Base-by-base conservation (phyloP, 2,888 invertebrate genomes). In the Dolichopus griseipennis region DNA sequence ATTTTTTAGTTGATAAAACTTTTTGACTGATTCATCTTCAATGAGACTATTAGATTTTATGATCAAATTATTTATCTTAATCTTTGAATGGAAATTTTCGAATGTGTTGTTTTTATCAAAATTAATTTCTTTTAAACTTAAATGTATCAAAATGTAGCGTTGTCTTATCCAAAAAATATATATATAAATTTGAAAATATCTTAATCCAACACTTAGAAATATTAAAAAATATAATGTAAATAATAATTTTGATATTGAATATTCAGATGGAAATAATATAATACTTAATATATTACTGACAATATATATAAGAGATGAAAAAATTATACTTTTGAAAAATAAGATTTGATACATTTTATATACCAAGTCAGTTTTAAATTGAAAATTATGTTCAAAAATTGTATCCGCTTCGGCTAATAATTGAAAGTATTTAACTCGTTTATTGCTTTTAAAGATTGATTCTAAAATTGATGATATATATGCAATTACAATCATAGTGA, bases 21-120 rank as follows among this genome's bases (percentile, higher is more conserved):
- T 9, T 8, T 15, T 33, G 5, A 18, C 27, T 21, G n/a, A 41
- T 1, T 33, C 7, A 15, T 20, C 65, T 52, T 52, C 15, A 65
- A 34, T 33, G 8, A 20, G 37, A 27, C 37, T 65, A 34, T 37
- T n/a, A n/a, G 12, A 37, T 68, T 65, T 62, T 43, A 37, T 12
- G 1, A 22, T 69, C 69, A 69, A 70, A 68, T 72, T 70, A 67
- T 69, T 41, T 67, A 69, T 61, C 64, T 52, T 52, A 52, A 52
- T 52, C 1, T 52, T 52, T 52, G 9, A 6, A 6, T 52, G 6
- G 2, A 1, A 18, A 18, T 52, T 52, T 1, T 12, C 15, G 18
- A 52, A 52, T 52, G 2, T 15, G n/a, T 18, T 18, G 2, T 9
- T 12, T 1, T 52, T 52, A 52, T 12, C 15, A 6, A 52, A n/a